These are phyloP conservation scores for Rhabditophanes sp. DNA, from an alignment of 2,888 invertebrate species.

Conservation along the genomic window DNA sequence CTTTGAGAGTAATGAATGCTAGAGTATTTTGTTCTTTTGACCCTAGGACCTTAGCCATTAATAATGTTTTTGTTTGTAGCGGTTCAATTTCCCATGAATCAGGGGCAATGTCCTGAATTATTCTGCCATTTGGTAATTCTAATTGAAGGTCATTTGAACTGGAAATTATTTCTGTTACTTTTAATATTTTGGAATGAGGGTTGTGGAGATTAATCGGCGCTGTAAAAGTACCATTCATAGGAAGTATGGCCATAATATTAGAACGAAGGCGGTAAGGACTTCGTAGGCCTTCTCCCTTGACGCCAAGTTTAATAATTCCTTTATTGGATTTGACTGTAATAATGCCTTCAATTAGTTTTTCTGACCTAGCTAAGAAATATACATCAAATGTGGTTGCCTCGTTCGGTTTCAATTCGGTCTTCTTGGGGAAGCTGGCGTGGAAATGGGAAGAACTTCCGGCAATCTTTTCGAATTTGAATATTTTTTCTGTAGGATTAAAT, in stretches of 20 bases:
- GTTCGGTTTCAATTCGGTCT: too few relatives aligned
- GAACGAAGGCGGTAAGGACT: constrained; percentile 81
- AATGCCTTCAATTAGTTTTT: constrained; percentile 69
- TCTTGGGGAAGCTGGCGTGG: too few relatives aligned
- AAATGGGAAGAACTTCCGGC: too few relatives aligned
- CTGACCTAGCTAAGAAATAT: constrained; percentile 77
- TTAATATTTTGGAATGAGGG: constrained; percentile 69
- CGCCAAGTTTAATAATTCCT: constrained; percentile 4
- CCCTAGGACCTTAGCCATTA: constrained; percentile 61
- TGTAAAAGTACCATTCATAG: constrained; percentile 73
- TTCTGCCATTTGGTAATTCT: constrained; percentile 59
- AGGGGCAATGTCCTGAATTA: constrained; percentile 62
- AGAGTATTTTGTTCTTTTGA: constrained; percentile 22
- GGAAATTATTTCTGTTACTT: constrained; percentile 53
- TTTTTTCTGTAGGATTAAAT: too few relatives aligned
- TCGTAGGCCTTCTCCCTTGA: constrained; percentile 9
- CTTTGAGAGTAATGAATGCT: constrained; percentile 21
- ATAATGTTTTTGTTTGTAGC: constrained; percentile 68
- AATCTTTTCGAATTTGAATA: constrained; percentile 7
- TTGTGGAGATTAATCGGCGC: constrained; percentile 82
- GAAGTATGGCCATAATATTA: constrained; percentile 72
- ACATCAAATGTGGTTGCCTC: constrained; percentile 88
- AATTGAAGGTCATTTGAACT: constrained; percentile 77
- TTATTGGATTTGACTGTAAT: constrained; percentile 48
- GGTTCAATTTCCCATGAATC: constrained; percentile 73